Base-by-base conservation (phyloP, 1,140 invertebrate genomes). In the Drosophila dunni region DNA sequence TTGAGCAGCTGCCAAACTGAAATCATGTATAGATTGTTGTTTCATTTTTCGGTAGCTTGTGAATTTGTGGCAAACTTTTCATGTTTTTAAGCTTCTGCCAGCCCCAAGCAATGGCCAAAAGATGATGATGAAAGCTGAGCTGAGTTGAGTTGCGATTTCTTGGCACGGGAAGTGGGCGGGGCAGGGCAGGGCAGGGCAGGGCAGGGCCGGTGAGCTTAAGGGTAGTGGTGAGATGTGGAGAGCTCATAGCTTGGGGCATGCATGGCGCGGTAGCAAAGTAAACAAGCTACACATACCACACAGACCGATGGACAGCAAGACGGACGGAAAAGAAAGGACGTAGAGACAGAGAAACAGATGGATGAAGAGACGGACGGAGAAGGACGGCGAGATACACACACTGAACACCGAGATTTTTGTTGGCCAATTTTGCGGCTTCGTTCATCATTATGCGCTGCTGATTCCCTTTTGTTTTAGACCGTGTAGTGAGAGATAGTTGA, bases 41-140 rank as follows among this genome's bases (percentile, higher is more conserved):
- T 67, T 63, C 54, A 20, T 66, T 66, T 66, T 58, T 33, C 44
- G 44, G 34, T 60, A 46, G 45, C 33, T 60, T 73, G 44, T 67
- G 62, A 72, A 72, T 58, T 68, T 73, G 64, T 48, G 48, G 56
- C 44, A 73, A 73, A 73, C 46, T 73, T 73, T 73, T 42, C 64
- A 68, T 68, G 64, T 73, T 73, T 67, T 66, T 72, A n/a, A 57
- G 62, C 46, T 46, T 51, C 24, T 40, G 48, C 20, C 54, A 54
- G 70, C 70, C 64, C 38, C 64, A 53, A 60, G 70, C 64, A 46
- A 50, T 60, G 53, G 70, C 63, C 54, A 73, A 67, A 67, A 46
- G 54, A 67, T 73, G 70, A 51, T 72, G 63, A 73, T 73, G 64
- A 73, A 68, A 73, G 40, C 65, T 42, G 68, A 71, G 61, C 20